Evolutionary conservation across 1,140 invertebrate species (phyloP).

Genomic region (Aethina tumida): DNA sequence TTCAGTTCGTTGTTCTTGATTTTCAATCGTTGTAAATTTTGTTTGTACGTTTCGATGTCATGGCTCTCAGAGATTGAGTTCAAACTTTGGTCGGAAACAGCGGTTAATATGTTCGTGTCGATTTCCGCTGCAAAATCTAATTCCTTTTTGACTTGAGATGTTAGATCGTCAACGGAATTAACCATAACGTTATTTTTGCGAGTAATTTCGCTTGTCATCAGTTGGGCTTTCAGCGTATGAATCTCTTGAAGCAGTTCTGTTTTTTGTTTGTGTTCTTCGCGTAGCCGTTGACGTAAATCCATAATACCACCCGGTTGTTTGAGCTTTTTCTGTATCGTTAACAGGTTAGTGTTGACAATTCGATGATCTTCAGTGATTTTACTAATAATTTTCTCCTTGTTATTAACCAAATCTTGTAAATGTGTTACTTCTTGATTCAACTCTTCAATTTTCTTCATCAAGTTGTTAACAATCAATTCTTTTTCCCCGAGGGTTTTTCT

Average conservation of each 20-base stretch:
- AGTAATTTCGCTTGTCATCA: conserved; percentile 28
- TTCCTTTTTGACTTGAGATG: conserved; percentile 45
- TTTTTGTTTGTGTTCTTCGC: conserved; percentile 33
- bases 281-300: conserved; percentile 34
- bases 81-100: conserved; percentile 23
- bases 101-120: conserved; percentile 46
- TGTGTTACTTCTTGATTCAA: conserved; percentile 45
- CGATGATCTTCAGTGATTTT: conserved; percentile 44
- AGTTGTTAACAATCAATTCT: conserved; percentile 31
- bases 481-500: conserved; percentile 10
- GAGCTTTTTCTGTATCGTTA: conserved; percentile 42
- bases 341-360: conserved; percentile 38
- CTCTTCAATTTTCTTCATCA: conserved; percentile 33
- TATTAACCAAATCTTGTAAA: conserved; percentile 46
- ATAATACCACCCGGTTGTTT: conserved; percentile 38
- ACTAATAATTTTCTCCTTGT: conserved; percentile 43
- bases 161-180: conserved; percentile 46
- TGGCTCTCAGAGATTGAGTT: conserved; percentile 21
- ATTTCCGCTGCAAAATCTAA: conserved; percentile 47
- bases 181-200: conserved; percentile 16
- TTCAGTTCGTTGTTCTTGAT: conserved; percentile 33
- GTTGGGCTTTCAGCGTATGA: conserved; percentile 26
- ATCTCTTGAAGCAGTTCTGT: conserved; percentile 35
- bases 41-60: conserved; percentile 26
- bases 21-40: conserved; percentile 38